Evolutionary conservation across 2,113 vertebrate species (phyloP), one percentile per base, ranked within the genome.

Genomic region (Blennius ocellaris): DNA sequence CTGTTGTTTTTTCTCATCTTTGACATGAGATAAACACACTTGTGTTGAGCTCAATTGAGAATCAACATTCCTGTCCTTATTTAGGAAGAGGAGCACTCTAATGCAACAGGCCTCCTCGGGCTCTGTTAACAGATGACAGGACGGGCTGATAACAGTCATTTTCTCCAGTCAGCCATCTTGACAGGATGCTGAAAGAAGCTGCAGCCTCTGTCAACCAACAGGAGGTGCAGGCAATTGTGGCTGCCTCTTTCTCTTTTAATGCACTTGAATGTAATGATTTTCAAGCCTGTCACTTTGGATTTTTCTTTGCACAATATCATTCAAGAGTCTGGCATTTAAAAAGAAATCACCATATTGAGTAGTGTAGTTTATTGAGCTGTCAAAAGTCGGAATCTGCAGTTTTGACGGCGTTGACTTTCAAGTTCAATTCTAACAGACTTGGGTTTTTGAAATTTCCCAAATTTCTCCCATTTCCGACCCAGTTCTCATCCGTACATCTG

Each of bases 91-190:
- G 69, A 75, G 53, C 59, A 17, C 71, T 75, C 63, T 63, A 64
- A 70, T 82, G 71, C 83, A 78, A 50, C 71, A 59, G 73, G 75
- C 73, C 80, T 86, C 87, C 65, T 6, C 73, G 69, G 53, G 71
- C 66, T 86, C 71, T 71, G 69, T 86, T 87, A 90, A 81, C 86
- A 81, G 85, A 85, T 86, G 87, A 89, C 86, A 78, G 69, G 73
- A 78, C 52, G 60, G 47, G 69, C 69, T 90, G 89, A 92, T 90
- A 86, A 90, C 80, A 87, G 87, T 90, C 78, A 89, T 90, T 90
- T 90, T 82, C 90, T 90, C 76, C 73, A 88, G 89, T 88, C 86
- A 86, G 84, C 90, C 86, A 90, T 90, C 83, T 89, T 89, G 83
- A 92, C 83, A 78, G 86, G 78, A 86, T 79, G 83, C 87, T 83